Conservation (phyloP, 2,113 vertebrate species). For the Gobiocypris rarus region DNA sequence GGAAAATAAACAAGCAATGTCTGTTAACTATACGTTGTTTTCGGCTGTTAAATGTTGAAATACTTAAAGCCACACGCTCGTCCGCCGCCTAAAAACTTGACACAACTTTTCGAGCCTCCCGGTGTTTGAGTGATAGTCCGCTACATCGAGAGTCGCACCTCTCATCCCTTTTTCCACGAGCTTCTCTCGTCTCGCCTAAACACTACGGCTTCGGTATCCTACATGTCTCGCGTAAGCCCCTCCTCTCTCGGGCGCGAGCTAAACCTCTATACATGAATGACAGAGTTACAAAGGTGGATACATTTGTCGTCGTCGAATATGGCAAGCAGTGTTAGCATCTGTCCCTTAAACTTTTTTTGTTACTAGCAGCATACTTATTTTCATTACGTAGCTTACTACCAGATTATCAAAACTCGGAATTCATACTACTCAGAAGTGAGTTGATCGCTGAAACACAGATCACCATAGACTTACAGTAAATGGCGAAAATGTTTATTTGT, state of each 20-base stretch:
- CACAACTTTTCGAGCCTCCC: constrained; percentile 21
- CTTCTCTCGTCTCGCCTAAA: constrained; percentile 45
- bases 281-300: background rate
- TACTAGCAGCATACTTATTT: background rate
- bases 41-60: background rate
- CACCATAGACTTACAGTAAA: background rate
- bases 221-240: constrained; percentile 40
- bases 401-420: background rate
- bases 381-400: background rate
- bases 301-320: background rate
- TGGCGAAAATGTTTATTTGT: background rate
- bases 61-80: background rate
- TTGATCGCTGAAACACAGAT: background rate
- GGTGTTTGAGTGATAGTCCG: constrained; percentile 17
- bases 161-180: constrained; percentile 59
- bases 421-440: background rate
- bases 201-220: constrained; percentile 25
- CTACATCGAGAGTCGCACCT: background rate
- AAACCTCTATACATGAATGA: background rate
- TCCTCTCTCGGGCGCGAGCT: constrained; percentile 41
- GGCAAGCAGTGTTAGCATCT: background rate
- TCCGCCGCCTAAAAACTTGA: background rate
- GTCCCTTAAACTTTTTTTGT: background rate
- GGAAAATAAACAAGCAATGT: background rate
- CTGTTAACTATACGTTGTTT: background rate